Evolutionary conservation across 2,888 invertebrate genomes (phyloP), one percentile per base, ranked within the genome.

Genomic region (Lomographa bimaculata): DNA sequence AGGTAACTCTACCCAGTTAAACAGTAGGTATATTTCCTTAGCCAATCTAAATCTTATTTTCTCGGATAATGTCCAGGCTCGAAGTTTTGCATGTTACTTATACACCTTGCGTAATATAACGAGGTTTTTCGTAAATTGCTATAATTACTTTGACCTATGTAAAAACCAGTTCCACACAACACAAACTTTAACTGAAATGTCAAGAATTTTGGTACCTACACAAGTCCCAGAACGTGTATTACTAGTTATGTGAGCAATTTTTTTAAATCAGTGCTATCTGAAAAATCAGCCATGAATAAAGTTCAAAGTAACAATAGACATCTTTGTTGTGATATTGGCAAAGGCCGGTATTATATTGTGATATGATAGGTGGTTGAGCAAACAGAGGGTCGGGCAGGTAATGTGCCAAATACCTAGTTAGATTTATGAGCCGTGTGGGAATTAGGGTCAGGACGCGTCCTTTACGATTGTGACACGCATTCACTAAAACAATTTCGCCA

Each of bases 371-470:
- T 53, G 51, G 46, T 59, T 59, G 59, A 63, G 70, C 69, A 74
- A 76, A 78, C 70, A 75, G 46, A 64, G 75, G 75, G 72, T 55
- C 58, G 60, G 66, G 63, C 67, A 62, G 64, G 68, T 70, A 69
- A 72, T 68, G 76, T 67, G 68, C 75, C 64, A 71, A 74, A 79
- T 75, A n/a, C n/a, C n/a, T n/a, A 69, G 68, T 64, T 58, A 60
- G 66, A 72, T 81, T 81, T 80, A 80, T 79, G 71, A 64, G 71
- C 67, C 73, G 63, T 67, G 61, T 49, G 73, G 71, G 71, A 71
- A 75, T 72, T 71, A 66, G 67, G 76, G 78, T 74, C 70, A 77
- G 73, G 67, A 70, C 64, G 60, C 67, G 65, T 74, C 76, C 77
- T 77, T 79, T 76, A 66, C 61, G 69, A 71, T 65, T 68, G 59